Evolutionary conservation across 2,797 vertebrate species (phyloP), one percentile per base, ranked within the genome.

Genomic region (Huso huso): DNA sequence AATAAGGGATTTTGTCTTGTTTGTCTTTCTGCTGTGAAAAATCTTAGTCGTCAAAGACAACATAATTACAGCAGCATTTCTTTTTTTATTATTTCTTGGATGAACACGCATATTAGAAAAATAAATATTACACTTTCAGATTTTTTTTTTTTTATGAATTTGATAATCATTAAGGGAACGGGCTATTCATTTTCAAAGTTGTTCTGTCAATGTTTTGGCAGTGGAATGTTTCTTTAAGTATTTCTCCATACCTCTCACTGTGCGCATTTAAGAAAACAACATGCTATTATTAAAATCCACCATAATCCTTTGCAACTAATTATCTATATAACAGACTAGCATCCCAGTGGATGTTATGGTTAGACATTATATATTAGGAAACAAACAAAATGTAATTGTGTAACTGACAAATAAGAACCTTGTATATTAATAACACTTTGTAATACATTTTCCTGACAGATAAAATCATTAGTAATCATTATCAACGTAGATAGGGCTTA

Each of bases 161-260:
- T 58, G 12, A 13, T 4, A 58, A 11, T 58, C 12, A 12, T 58
- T 58, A 58, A 58, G 55, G 53, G 53, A 49, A n/a, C 6, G 53
- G 48, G 50, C 12, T 10, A 13, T 49, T 59, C 13, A n/a, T 66
- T 59, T n/a, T 49, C 10, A 49, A 53, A 49, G 53, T 53, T 59
- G 48, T 50, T 48, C 23, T 66, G 52, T 15, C 64, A 57, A 53
- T n/a, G 58, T 58, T 53, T 49, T 66, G 65, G 65, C n/a, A 58
- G n/a, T 66, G 55, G 59, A 15, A 10, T 9, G 18, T 13, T 12
- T 7, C 12, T n/a, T 10, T 58, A 10, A 12, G 0, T 58, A n/a
- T 53, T 12, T 49, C 49, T 49, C 48, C 48, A 7, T 11, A 48
- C 58, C 53, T 57, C 18, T 66, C 53, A 37, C 49, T 57, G 48